Percentiles rank a stretch among this genome's conserved stretches.
Conservation (phyloP, 2,113 vertebrate genomes). For the Zootoca vivipara region DNA sequence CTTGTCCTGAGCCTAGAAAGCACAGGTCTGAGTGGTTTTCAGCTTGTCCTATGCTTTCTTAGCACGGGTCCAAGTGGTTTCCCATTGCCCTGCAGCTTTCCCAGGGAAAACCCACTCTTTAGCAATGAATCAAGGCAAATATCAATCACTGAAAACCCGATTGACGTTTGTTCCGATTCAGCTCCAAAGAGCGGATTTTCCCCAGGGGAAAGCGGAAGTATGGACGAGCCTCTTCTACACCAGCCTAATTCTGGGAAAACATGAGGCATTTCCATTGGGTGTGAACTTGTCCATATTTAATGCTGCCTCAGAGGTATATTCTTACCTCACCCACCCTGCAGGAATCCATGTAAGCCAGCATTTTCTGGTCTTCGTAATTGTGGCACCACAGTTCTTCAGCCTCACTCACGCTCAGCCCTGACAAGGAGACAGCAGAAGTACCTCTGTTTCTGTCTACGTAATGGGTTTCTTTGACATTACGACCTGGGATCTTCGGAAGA, state of each 20-base stretch:
- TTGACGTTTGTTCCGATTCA: too few species aligned
- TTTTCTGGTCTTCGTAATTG: neutral
- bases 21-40: too few species aligned
- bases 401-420: neutral
- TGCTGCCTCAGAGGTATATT: neutral
- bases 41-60: too few species aligned
- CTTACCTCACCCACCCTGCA: slow-evolving; percentile 28
- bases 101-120: too few species aligned
- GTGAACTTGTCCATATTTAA: neutral
- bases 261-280: neutral
- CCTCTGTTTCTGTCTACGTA: neutral
- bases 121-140: too few species aligned
- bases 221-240: neutral
- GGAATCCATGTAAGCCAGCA: slow-evolving; percentile 1
- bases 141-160: too few species aligned
- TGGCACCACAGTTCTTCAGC: neutral
- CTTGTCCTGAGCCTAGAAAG: too few species aligned
- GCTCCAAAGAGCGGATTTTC: too few species aligned
- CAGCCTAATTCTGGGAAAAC: neutral
- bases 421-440: neutral
- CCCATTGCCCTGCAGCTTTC: too few species aligned
- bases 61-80: too few species aligned
- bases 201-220: too few species aligned
- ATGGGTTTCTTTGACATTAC: neutral
- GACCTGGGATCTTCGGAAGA: neutral